Percentiles rank a stretch among this genome's conserved stretches.
Conservation (phyloP, 2,113 vertebrate genomes). For the Lagopus leucura region DNA sequence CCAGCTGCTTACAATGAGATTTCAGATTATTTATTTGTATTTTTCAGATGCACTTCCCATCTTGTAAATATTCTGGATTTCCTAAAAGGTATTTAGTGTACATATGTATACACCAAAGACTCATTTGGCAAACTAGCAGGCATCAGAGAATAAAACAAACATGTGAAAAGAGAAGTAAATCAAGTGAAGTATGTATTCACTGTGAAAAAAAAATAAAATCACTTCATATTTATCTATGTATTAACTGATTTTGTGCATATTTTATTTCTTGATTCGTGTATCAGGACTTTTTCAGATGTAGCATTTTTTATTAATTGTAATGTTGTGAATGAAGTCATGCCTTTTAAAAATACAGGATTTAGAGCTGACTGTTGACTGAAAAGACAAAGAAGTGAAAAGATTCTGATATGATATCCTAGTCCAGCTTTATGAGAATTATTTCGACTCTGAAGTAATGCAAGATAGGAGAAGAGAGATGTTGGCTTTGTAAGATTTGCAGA, state of each 20-base stretch:
- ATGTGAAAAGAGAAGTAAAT: background rate
- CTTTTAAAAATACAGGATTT: background rate
- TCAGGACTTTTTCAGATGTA: background rate
- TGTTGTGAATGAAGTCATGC: background rate
- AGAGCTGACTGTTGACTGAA: background rate
- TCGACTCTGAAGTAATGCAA: background rate
- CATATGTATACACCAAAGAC: background rate
- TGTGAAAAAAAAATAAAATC: background rate
- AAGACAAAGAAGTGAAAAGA: background rate
- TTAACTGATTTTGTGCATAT: background rate
- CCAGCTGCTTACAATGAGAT: constrained; percentile 23
- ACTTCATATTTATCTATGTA: background rate
- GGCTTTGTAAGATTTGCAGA: background rate
- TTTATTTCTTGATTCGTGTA: background rate
- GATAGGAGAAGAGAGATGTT: background rate
- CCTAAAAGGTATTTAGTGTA: background rate
- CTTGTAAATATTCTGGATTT: background rate
- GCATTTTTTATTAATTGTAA: background rate
- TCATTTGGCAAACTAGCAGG: background rate
- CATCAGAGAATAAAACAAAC: background rate
- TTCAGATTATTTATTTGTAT: constrained; percentile 12
- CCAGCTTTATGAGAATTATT: background rate
- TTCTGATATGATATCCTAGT: background rate
- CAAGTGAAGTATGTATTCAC: background rate
- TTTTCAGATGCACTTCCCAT: constrained; percentile 5